Evolutionary conservation across 2,888 invertebrate genomes (phyloP).

Genomic region (Ophonus ardosiacus): DNA sequence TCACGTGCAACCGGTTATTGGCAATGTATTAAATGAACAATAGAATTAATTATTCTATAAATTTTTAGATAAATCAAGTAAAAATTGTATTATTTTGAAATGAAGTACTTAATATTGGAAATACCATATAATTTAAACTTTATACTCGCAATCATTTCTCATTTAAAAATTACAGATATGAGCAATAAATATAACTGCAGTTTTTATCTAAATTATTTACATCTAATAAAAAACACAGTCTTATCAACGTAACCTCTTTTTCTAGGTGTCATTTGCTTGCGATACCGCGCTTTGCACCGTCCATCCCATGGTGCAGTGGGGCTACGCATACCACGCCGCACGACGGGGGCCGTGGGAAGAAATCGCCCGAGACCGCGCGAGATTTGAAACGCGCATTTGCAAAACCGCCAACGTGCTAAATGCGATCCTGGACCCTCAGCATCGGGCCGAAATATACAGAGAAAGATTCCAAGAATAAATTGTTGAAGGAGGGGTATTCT

Average conservation of each 20-base stretch:
- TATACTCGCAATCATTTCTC: too few species aligned
- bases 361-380: constrained; percentile 76
- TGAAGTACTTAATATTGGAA: too few species aligned
- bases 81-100: too few species aligned
- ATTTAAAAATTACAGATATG: too few species aligned
- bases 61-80: too few species aligned
- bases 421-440: constrained; percentile 74
- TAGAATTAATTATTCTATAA: too few species aligned
- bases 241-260: constrained; percentile 57
- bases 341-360: constrained; percentile 80
- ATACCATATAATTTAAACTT: too few species aligned
- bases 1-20: too few species aligned
- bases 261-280: constrained; percentile 77
- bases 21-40: too few species aligned
- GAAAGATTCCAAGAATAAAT: constrained; percentile 72
- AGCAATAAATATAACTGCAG: too few species aligned
- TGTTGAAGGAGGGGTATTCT: background rate
- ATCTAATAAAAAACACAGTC: too few species aligned
- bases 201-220: too few species aligned
- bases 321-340: constrained; percentile 78
- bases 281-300: constrained; percentile 73
- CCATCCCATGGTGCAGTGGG: constrained; percentile 78
- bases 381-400: constrained; percentile 76
- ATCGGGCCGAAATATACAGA: constrained; percentile 75
- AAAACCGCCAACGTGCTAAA: constrained; percentile 72